Base-by-base conservation (phyloP, 2,113 vertebrate genomes). In the Eptesicus fuscus region DNA sequence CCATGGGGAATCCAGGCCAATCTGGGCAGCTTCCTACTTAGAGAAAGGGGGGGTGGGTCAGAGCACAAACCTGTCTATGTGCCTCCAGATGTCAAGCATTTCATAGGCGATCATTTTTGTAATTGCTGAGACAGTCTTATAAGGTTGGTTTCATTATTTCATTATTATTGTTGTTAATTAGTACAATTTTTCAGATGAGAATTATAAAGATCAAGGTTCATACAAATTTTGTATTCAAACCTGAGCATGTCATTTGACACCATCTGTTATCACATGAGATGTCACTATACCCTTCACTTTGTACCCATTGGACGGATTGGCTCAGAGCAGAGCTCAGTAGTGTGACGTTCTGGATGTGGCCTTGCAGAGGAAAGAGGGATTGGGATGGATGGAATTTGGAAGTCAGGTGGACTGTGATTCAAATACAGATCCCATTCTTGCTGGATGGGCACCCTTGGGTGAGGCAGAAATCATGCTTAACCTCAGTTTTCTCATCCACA, bases 271-370 rank as follows among this genome's bases (percentile, higher is more conserved):
- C 4, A 11, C 47, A 16, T n/a, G 6, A 74, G 47, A 28, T 3
- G 6, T 61, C 87, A 78, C 28, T 30, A 9, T 12, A 5, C 20
- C 11, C 1, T 32, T 16, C 3, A 2, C 4, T 23, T 25, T 10
- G 14, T 37, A 22, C 17, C 16, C 4, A 18, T 6, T 3, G 18
- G 85, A 11, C 4, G 49, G 40, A 8, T 2, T 7, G 32, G 47
- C 30, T 40, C 3, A 0, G 1, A 53, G 4, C 8, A 32, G 1
- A 40, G 14, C 10, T 10, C 13, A 7, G 10, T 0, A 2, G 1
- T 51, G 1, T 25, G 83, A 73, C 28, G 13, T 90, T 91, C 47
- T 53, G 61, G 61, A 51, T 37, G 17, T 7, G 9, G 4, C 59
- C 56, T 70, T 40, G 7, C 7, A 65, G 37, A 35, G 73, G 30